Evolutionary conservation across 2,113 vertebrate genomes (phyloP), one percentile per base, ranked within the genome.

Genomic region (Chroicocephalus ridibundus): DNA sequence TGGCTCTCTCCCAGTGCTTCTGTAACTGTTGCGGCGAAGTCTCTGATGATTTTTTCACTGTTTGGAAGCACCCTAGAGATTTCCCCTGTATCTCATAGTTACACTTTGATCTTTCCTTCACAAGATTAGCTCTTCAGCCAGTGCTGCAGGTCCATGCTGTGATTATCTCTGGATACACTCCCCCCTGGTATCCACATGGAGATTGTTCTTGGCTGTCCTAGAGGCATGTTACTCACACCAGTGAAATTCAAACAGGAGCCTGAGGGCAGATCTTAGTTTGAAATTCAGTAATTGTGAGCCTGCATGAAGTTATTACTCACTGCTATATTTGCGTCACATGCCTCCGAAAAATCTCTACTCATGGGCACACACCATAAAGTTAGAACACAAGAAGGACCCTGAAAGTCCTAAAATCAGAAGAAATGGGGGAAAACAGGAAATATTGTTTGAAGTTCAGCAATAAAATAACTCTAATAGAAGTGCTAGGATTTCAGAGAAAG

Each of bases 211-310:
- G 65, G 52, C 57, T 84, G 31, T 94, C 77, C 78, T 79, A 68
- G 22, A 80, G 70, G 70, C 57, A 46, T 42, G 31, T 58, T 91
- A 84, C 49, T 86, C 77, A 69, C 66, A 82, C 69, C 52, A 82
- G 16, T 88, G 58, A 54, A 91, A 94, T 88, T 96, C 84, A 91
- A 91, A 79, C 25, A 82, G 22, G 5, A 92, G 49, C 69, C 83
- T 89, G 57, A 91, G 57, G 72, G 46, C 46, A 96, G 32, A 78
- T 38, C 52, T 84, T 57, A 57, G 22, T 79, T 79, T 95, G 85
- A 94, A 94, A 92, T 92, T 70, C 82, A 71, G 36, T 75, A 68
- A 71, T 49, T 64, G 52, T 91, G 44, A 91, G n/a, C 25, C 44
- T 90, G 61, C 61, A 61, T 65, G 9, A 90, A 91, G 18, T 47